Percentiles rank a stretch among this genome's conserved stretches.
Evolutionary conservation across 1,140 invertebrate species (phyloP).

Genomic region (Hetaerina americana): DNA sequence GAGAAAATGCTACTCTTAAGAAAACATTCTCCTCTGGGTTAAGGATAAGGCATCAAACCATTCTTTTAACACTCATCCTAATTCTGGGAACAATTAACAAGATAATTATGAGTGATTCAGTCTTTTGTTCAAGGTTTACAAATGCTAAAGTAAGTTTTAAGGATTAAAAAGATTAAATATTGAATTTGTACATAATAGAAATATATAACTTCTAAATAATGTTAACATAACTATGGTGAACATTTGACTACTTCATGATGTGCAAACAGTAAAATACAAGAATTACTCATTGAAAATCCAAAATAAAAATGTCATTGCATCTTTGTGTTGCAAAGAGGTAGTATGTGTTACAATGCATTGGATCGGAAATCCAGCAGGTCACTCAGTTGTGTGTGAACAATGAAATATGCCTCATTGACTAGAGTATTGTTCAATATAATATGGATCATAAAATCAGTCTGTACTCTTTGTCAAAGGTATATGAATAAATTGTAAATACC

Average conservation of each 20-base stretch:
- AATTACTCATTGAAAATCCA: not conserved
- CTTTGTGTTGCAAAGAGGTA: not conserved
- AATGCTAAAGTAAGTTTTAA: not conserved
- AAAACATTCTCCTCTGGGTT: not conserved
- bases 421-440: not conserved
- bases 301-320: not conserved
- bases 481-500: slow-evolving; percentile 1
- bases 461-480: not conserved
- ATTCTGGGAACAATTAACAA: not conserved
- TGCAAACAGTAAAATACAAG: not conserved
- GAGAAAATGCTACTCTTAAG: not conserved
- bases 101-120: not conserved
- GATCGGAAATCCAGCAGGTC: not conserved
- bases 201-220: slow-evolving; percentile 1
- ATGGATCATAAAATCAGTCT: not conserved
- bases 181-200: not conserved
- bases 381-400: not conserved
- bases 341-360: not conserved
- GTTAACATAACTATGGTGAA: not conserved
- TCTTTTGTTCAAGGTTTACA: not conserved
- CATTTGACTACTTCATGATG: not conserved
- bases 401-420: not conserved
- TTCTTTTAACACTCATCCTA: not conserved
- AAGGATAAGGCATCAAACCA: not conserved
- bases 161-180: not conserved